Conservation (phyloP, 64 coral and sea anemone species). For the Dendrophyllia cribrosa region DNA sequence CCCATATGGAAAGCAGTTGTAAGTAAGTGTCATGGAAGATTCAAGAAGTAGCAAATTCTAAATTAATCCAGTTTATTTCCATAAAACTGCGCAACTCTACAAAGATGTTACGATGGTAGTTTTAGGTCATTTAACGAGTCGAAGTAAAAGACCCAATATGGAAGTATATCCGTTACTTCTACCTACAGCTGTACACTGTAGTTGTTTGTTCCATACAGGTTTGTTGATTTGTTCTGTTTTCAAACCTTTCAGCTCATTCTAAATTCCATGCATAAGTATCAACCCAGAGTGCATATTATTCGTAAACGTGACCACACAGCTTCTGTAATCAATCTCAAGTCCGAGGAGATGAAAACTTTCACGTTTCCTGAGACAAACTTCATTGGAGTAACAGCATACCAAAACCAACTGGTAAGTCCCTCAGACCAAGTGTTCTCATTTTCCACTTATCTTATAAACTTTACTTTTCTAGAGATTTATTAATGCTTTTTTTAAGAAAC, state of each 20-base stretch:
- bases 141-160: background rate
- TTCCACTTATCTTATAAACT: background rate
- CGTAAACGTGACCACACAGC: conserved; percentile 97
- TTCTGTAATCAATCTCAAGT: conserved; percentile 99
- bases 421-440: background rate
- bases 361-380: conserved; percentile 92
- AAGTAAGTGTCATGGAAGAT: no score
- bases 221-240: background rate
- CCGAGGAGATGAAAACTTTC: conserved; percentile 96
- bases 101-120: background rate
- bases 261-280: conserved; percentile 99
- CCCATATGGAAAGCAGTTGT: background rate
- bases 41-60: no score
- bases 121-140: background rate
- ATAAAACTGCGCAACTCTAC: background rate
- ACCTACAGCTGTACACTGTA: background rate
- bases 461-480: background rate
- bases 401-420: conserved; percentile 93
- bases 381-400: conserved; percentile 97
- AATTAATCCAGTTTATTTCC: background rate
- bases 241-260: conserved; percentile 83
- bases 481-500: background rate
- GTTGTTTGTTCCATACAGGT: background rate
- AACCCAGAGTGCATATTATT: conserved; percentile 96
- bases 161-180: background rate